Evolutionary conservation across 1,140 invertebrate species (phyloP), one percentile per base, ranked within the genome.

Genomic region (Linepithema humile): DNA sequence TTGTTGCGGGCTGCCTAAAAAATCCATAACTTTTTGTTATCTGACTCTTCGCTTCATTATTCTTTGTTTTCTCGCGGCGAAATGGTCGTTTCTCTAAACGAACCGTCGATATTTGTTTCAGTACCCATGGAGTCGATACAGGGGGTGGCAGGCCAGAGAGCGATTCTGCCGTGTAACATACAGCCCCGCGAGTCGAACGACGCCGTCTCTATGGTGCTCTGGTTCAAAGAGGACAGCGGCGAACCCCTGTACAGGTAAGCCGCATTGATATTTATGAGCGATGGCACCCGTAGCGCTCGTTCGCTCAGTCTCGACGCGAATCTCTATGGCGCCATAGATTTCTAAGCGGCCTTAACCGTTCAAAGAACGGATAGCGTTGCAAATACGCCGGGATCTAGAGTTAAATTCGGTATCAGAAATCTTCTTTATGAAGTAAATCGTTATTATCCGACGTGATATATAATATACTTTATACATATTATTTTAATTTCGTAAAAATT

Each of bases 211-310:
- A 98, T 98, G 97, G 97, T 98, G 65, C 95, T 98, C 6, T 98
- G 97, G 97, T 98, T 98, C 93, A 97, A 97, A 91, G 97, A 97
- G 92, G 96, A 96, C 53, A 97, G 97, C 89, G 96, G 97, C 69
- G 97, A 98, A 88, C 97, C 97, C 12, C 95, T 98, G 77, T 98
- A 98, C 95, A 97, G 97, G 97, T 98, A 94, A 95, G 92, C 91
- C 57, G 89, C 78, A 82, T 80, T 45, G 69, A 87, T 87, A 88
- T 87, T 88, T 86, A 85, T 82, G 65, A 88, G 59, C 40, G 70
- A 69, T 53, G 65, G 7, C 32, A 26, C 62, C 50, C 70, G 50
- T 15, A 84, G 75, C 75, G 64, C 75, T 70, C 75, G 48, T 80
- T 80, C 75, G 62, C 75, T 7, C 38, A 35, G 35, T 23, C 62